Conservation (phyloP, 2,797 vertebrate species). For the Ispidina lecontei region DNA sequence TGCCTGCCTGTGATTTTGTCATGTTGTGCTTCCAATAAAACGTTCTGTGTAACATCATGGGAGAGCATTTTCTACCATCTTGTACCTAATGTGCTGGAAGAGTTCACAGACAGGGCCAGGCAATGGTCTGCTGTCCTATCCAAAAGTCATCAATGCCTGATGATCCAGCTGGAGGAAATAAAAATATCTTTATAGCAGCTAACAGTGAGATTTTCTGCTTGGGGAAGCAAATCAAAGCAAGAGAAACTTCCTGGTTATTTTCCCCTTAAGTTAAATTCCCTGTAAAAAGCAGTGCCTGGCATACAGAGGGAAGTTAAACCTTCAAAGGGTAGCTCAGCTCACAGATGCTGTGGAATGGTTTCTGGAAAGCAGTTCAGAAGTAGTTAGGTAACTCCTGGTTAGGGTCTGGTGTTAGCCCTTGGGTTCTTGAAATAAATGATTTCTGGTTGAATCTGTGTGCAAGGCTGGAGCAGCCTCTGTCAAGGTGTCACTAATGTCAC, state of each 20-base stretch:
- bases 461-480: not conserved
- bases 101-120: fast-evolving
- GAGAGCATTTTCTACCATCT: not conserved
- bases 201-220: not conserved
- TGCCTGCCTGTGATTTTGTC: not conserved
- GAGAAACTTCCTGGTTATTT: not conserved
- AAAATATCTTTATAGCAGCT: not conserved
- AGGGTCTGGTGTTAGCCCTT: not conserved
- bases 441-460: not conserved
- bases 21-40: not conserved
- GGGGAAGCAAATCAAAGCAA: not conserved
- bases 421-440: not conserved
- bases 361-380: not conserved
- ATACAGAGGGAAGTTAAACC: not conserved
- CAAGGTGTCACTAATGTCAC: not conserved
- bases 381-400: not conserved
- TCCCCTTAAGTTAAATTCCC: not conserved
- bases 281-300: not conserved
- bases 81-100: not conserved
- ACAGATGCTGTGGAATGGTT: not conserved
- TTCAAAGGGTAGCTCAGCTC: not conserved
- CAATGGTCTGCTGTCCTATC: not conserved
- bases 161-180: not conserved
- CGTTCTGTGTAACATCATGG: fast-evolving
- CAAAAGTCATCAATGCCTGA: not conserved